Percentiles rank a stretch among this genome's conserved stretches.
These are phyloP conservation scores for Nothocercus nigrocapillus DNA, from an alignment of 2,113 vertebrate genomes.

Conservation along the genomic window DNA sequence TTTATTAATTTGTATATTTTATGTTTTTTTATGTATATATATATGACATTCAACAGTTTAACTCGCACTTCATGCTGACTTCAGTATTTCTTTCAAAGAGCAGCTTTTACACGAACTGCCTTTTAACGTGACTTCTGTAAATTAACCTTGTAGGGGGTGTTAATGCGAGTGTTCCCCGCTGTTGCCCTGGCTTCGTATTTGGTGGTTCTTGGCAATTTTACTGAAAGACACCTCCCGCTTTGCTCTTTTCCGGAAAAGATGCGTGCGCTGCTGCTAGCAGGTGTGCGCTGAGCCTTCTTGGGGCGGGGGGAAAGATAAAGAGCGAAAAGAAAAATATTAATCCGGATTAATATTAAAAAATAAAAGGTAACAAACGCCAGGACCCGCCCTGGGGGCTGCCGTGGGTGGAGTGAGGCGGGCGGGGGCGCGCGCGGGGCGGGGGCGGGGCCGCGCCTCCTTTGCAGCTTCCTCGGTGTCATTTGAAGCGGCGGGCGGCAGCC, in stretches of 20 bases:
- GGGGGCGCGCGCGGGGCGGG: background rate
- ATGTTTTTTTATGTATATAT: background rate
- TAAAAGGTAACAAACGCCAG: background rate
- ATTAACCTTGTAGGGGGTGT: background rate
- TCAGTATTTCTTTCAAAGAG: background rate
- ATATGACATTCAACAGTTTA: background rate
- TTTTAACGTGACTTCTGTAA: background rate
- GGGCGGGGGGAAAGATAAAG: background rate
- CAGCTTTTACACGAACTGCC: background rate
- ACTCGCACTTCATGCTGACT: background rate
- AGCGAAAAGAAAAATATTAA: background rate
- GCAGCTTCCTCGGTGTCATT: slow-evolving; percentile 82
- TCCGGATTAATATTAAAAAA: background rate
- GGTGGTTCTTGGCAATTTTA: background rate
- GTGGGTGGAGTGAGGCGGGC: background rate
- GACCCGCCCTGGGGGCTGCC: too few species aligned
- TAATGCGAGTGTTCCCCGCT: background rate
- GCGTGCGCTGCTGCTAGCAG: background rate
- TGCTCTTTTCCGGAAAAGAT: background rate
- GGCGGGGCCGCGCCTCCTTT: slow-evolving; percentile 76
- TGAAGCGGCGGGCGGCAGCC: slow-evolving; percentile 85
- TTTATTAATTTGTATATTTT: too few species aligned
- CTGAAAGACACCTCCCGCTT: background rate
- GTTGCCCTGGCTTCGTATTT: background rate
- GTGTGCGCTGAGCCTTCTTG: background rate